These are phyloP conservation scores for Hydriomena furcata DNA, from an alignment of 2,888 invertebrate species.

Conservation along the genomic window DNA sequence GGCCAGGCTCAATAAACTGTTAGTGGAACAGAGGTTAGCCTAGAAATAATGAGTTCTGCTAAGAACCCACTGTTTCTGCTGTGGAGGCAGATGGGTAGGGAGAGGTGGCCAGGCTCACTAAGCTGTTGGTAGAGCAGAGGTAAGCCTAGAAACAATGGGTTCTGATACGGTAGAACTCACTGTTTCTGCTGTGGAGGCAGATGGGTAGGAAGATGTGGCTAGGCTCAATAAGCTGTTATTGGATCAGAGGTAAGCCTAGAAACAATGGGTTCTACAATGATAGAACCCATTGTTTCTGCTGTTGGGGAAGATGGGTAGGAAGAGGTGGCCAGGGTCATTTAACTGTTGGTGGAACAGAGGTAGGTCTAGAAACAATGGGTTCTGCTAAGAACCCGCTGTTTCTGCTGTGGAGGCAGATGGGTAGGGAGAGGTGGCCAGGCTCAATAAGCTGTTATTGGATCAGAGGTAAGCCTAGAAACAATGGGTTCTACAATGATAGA, in stretches of 20 bases:
- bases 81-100: constrained; percentile 51
- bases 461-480: constrained; percentile 51
- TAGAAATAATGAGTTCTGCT: too few relatives aligned
- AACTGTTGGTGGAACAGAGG: neutral
- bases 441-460: constrained; percentile 70
- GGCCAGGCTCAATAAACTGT: too few relatives aligned
- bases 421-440: constrained; percentile 33
- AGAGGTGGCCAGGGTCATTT: too few relatives aligned
- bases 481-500: neutral
- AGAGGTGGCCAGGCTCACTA: constrained; percentile 50
- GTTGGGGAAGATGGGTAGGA: too few relatives aligned
- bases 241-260: constrained; percentile 58
- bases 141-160: constrained; percentile 28
- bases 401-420: constrained; percentile 40
- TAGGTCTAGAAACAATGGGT: too few relatives aligned
- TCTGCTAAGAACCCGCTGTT: too few relatives aligned
- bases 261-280: neutral
- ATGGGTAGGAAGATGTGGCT: too few relatives aligned
- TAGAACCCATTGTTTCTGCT: too few relatives aligned
- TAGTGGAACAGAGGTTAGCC: neutral
- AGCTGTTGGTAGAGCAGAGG: constrained; percentile 69
- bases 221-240: constrained; percentile 41
- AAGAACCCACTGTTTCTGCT: too few relatives aligned
- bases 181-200: too few relatives aligned
- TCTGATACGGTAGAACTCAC: neutral